Conservation (phyloP, 2,888 invertebrate genomes). For the Drosophila emarginata region DNA sequence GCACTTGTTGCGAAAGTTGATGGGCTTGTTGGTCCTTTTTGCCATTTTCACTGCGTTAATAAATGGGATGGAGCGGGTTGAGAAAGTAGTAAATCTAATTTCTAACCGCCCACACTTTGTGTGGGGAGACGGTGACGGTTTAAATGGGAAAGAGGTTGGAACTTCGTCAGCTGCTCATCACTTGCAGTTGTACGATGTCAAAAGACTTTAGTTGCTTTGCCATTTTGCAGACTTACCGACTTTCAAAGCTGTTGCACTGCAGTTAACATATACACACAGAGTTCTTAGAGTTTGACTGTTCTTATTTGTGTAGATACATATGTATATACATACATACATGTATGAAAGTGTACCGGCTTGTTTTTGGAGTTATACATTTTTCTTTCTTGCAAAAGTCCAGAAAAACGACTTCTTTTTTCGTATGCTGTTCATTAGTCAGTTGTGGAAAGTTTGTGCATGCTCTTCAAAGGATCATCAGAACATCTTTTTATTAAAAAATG, state of each 20-base stretch:
- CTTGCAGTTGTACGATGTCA: conserved; percentile 47
- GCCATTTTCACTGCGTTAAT: conserved; percentile 44
- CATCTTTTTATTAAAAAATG: too few species aligned
- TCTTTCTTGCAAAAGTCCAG: conserved; percentile 29
- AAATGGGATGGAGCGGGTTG: conserved; percentile 39
- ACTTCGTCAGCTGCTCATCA: conserved; percentile 64
- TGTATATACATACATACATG: neutral
- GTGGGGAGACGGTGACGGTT: too few species aligned
- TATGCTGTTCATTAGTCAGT: conserved; percentile 3
- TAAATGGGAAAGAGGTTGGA: conserved; percentile 31
- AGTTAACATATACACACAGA: conserved; percentile 10
- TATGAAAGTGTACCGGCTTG: conserved; percentile 27
- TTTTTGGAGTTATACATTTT: conserved; percentile 32
- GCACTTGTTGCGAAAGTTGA: conserved; percentile 44
- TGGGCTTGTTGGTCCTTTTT: conserved; percentile 55
- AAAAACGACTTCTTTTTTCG: neutral
- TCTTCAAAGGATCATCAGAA: neutral
- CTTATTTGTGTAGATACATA: neutral
- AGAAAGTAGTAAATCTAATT: conserved; percentile 72
- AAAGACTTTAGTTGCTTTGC: conserved; percentile 56
- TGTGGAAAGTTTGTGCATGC: conserved; percentile 4
- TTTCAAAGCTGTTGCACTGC: conserved; percentile 32
- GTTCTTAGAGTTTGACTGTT: conserved; percentile 3
- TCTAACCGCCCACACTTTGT: conserved; percentile 58
- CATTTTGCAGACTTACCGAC: conserved; percentile 65